These are phyloP conservation scores for Alces alces DNA, from an alignment of 2,113 vertebrate genomes.

Conservation along the genomic window DNA sequence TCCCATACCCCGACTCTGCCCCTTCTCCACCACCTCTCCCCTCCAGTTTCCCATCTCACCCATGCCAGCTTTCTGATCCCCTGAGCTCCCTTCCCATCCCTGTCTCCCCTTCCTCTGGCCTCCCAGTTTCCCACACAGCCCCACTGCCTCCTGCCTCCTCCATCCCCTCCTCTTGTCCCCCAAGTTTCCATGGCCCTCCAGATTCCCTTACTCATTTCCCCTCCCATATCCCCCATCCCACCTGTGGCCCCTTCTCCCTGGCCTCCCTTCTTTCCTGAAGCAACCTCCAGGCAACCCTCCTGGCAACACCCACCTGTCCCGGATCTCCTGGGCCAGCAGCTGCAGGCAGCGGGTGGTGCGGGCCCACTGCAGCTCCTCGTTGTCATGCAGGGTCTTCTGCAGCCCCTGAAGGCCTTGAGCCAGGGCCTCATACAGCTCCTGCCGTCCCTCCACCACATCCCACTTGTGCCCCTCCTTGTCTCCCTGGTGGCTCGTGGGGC, in stretches of 20 bases:
- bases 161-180: neutral
- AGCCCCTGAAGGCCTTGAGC: conserved; percentile 58
- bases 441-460: neutral
- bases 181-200: neutral
- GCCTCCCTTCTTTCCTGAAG: neutral
- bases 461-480: conserved; percentile 46
- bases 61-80: neutral
- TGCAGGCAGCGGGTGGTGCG: conserved; percentile 66
- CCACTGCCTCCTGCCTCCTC: neutral
- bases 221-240: neutral
- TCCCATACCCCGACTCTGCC: neutral
- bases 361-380: conserved; percentile 37
- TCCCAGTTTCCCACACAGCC: neutral
- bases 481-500: neutral
- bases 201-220: neutral
- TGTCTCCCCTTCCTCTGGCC: neutral
- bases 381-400: conserved; percentile 44
- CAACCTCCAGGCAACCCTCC: neutral
- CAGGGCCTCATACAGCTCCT: conserved; percentile 67
- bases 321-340: conserved; percentile 73
- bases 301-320: conserved; percentile 63
- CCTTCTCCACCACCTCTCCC: neutral
- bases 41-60: neutral
- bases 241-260: neutral
- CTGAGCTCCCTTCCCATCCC: neutral